These are phyloP conservation scores for Lasioglossum baleicum DNA, from an alignment of 1,140 invertebrate species.

Conservation along the genomic window DNA sequence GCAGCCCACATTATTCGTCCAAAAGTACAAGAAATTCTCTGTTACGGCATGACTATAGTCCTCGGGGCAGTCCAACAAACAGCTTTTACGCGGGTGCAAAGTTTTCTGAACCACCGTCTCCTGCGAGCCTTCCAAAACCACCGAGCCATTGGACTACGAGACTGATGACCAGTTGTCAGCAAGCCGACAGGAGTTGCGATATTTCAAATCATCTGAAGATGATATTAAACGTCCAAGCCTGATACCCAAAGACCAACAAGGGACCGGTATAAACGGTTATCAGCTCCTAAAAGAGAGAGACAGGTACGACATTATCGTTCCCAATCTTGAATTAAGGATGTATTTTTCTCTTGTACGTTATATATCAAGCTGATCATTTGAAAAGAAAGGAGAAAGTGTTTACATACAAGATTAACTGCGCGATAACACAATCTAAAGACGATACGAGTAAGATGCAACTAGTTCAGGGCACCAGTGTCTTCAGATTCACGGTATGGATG, in stretches of 20 bases:
- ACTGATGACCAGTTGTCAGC: slow-evolving; percentile 65
- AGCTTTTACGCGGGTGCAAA: slow-evolving; percentile 83
- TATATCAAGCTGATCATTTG: slow-evolving; percentile 43
- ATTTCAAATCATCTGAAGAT: slow-evolving; percentile 81
- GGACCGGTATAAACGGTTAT: slow-evolving; percentile 35
- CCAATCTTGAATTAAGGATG: slow-evolving; percentile 27
- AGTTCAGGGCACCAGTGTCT: slow-evolving; percentile 50
- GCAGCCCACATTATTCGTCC: slow-evolving; percentile 65
- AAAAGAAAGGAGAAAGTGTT: slow-evolving; percentile 25
- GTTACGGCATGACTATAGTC: slow-evolving; percentile 60
- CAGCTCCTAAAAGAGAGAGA: slow-evolving; percentile 25
- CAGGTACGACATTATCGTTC: slow-evolving; percentile 48
- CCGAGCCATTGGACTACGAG: slow-evolving; percentile 80
- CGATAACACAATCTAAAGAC: slow-evolving; percentile 42
- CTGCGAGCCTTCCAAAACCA: slow-evolving; percentile 82
- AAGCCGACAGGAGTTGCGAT: slow-evolving; percentile 65
- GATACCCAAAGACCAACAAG: slow-evolving; percentile 67
- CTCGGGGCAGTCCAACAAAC: slow-evolving; percentile 76
- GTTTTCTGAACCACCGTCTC: slow-evolving; percentile 83
- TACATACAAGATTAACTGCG: slow-evolving; percentile 32
- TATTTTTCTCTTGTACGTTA: slow-evolving; percentile 35
- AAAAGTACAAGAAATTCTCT: slow-evolving; percentile 66
- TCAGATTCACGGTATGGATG: slow-evolving; percentile 43
- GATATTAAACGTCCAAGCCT: slow-evolving; percentile 82
- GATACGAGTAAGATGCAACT: slow-evolving; percentile 23